A percentile compares a stretch with the other conserved stretches of the same genome.
These are phyloP conservation scores for Nemotelus pantherinus DNA, from an alignment of 2,888 invertebrate species.

Conservation along the genomic window DNA sequence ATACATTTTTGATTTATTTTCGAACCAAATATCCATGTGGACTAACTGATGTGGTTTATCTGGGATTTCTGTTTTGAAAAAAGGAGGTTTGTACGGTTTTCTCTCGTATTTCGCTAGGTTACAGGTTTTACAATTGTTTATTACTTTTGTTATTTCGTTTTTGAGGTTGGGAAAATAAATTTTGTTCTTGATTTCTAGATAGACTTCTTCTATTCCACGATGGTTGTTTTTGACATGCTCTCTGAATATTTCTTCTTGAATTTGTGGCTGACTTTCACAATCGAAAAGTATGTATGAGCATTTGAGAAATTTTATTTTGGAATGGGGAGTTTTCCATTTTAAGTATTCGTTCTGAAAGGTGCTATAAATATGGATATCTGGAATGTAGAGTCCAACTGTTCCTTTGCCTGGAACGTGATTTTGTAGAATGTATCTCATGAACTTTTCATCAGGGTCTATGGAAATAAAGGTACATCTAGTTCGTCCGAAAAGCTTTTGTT, in stretches of 20 bases:
- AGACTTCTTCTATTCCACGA: constrained; percentile 11
- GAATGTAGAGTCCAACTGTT: not conserved
- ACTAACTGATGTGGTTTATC: constrained; percentile 14
- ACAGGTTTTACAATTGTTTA: constrained; percentile 17
- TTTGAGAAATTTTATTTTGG: not conserved
- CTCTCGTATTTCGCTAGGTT: constrained; percentile 12
- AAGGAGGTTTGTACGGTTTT: constrained; percentile 14
- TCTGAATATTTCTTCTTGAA: constrained; percentile 19
- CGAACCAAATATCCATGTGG: constrained; percentile 20
- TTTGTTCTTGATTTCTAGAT: not conserved
- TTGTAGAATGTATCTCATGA: not conserved
- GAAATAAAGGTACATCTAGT: not conserved
- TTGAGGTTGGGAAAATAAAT: not conserved
- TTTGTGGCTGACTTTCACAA: not conserved
- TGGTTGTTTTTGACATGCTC: constrained; percentile 18
- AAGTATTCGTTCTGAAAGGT: constrained; percentile 8
- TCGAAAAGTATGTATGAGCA: not conserved
- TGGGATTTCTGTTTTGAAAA: constrained; percentile 7
- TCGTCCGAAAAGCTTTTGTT: not conserved
- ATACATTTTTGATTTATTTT: constrained; percentile 14
- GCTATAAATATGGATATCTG: not conserved
- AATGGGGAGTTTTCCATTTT: not conserved
- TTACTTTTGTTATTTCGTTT: constrained; percentile 4
- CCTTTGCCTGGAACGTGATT: not conserved
- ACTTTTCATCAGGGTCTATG: not conserved